Base-by-base conservation (phyloP, 2,797 vertebrate genomes). In the Eleutherodactylus coqui region DNA sequence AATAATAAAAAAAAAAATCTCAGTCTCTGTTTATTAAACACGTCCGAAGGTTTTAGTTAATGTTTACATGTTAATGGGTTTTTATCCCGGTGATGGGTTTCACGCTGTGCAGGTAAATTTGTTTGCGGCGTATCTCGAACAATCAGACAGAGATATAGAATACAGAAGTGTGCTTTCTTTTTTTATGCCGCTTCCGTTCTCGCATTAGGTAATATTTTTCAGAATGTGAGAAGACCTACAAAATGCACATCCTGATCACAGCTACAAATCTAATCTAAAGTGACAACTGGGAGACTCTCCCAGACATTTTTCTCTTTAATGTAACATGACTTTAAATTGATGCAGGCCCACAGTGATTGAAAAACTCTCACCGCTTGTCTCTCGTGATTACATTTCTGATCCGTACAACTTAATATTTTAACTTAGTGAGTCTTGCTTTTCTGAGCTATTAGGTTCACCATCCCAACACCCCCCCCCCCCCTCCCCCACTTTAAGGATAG, bases 311-410 rank as follows among this genome's bases (percentile, higher is more conserved):
- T 91, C 93, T 94, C 93, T 95, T 94, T 95, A 95, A 95, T 94
- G 93, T 93, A 94, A 95, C 94, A 93, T 92, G 94, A 94, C 93
- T 95, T 93, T 90, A 93, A 94, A 95, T 94, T 94, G 94, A 94
- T 92, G 93, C 92, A 92, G 91, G 90, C 93, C 92, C 93, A 91
- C 89, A 91, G 93, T 95, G 95, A 95, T 93, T 95, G 94, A 94
- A 95, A 95, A 94, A 93, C 91, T 92, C 94, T 92, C 94, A 91
- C 92, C 93, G 93, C 94, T 95, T 95, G 94, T 96, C 95, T 94
- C 93, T 92, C 89, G 6, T 91, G 93, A 95, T 95, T 94, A 95
- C 92, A 92, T 94, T 94, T 93, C 93, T 95, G 93, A 94, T 95
- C 92, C 90, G 92, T 93, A 94, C 93, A 94, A 93, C 92, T 95